Evolutionary conservation across 2,113 vertebrate species (phyloP), one percentile per base, ranked within the genome.

Genomic region (Ailuropoda melanoleuca): DNA sequence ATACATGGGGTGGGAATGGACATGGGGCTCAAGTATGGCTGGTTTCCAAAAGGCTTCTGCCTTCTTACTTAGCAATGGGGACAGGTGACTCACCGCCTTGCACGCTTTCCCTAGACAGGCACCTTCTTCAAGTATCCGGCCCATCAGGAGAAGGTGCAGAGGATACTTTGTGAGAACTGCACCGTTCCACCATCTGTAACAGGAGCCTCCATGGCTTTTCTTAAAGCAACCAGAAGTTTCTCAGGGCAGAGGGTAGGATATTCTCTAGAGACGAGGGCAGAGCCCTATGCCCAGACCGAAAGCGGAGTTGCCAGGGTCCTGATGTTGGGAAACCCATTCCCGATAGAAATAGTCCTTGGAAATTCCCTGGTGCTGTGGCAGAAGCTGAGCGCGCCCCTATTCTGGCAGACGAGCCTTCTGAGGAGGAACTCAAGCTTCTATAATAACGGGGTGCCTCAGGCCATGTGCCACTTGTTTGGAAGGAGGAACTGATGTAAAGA

Each of bases 1-100:
- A 18, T 23, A 14, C 0, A 0, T 15, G 15, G 21, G 26, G 48
- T 21, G 53, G 3, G 9, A 3, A 17, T 19, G 10, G 39, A 68
- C n/a, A 29, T 3, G 3, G 48, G 39, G 48, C 24, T 50, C 43
- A 29, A n/a, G 50, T 39, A 3, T 8, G 8, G 26, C 18, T 37
- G 19, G 13, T 94, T 60, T 94, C 78, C 64, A 53, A 83, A 85
- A 62, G 58, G 34, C 46, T 46, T 72, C 60, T 77, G 29, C 53
- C 46, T 60, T 89, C 26, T 31, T 77, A n/a, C 1, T 39, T 34
- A 78, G 43, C 46, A 72, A 8, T 0, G 17, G 1, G 19, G n/a
- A 81, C 34, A 68, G 34, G 17, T 1, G 24, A 19, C 5, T 11
- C 31, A 11, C 24, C 10, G 17, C 29, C 74, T 37, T 29, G 29